Evolutionary conservation across 2,113 vertebrate genomes (phyloP), one percentile per base, ranked within the genome.

Genomic region (Takifugu bimaculatus): DNA sequence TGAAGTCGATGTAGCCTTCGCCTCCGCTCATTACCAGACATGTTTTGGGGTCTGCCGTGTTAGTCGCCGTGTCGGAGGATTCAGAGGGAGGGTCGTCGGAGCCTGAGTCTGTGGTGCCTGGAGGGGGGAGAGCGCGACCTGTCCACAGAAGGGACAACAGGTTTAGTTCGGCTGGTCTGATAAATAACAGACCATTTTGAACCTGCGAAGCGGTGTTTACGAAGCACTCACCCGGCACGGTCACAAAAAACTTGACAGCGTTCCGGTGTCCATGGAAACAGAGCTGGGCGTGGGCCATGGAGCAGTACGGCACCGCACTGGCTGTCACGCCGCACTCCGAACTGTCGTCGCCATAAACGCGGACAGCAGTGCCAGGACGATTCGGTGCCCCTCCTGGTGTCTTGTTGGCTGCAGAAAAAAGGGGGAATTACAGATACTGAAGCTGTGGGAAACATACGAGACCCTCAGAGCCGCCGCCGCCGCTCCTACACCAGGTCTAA

Each of bases 231-330:
- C 97, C 97, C 89, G 96, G 95, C 74, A 98, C 95, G 0, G 96
- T 94, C 32, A 93, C 95, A 0, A 99, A 99, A 82, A 99, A 99
- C 79, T 98, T 98, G 81, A 98, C 95, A 0, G 96, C 96, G 12
- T 99, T 96, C 0, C 95, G 91, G 75, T 99, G 97, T 25, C 97
- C 97, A 0, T 99, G 96, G 90, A 99, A 99, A 71, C 97, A 99
- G 76, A 99, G 94, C 78, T 99, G 97, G 48, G 97, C 97, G 55
- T 99, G 96, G 12, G 96, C 96, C 97, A 99, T 99, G 80, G 96
- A 99, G 87, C 97, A 98, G 88, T 97, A 99, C 0, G 97, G 97
- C 71, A 99, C 97, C 71, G 92, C 95, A 75, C 92, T 94, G 73
- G 93, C 92, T 3, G 82, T 48, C 51, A 87, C 66, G 0, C 87